Evolutionary conservation across 2,797 vertebrate species (phyloP).

Genomic region (Lagodon rhomboides): DNA sequence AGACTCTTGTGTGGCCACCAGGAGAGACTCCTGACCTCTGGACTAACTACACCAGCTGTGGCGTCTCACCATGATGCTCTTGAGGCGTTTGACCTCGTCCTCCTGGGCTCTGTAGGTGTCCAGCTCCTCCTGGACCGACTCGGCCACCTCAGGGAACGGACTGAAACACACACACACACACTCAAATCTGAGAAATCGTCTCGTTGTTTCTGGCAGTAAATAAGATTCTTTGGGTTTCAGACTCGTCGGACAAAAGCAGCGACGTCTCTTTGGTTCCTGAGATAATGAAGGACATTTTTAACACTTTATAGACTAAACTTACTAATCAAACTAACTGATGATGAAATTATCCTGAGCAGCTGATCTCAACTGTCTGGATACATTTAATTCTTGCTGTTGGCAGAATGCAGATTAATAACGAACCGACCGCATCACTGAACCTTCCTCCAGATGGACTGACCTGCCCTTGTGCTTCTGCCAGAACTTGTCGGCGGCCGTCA

Average conservation of each 20-base stretch:
- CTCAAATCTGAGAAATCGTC: background rate
- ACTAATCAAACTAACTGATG: too few relatives aligned
- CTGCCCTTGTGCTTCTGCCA: constrained; percentile 99
- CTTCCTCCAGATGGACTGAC: constrained; percentile 75
- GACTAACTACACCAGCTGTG: too few relatives aligned
- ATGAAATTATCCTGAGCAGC: too few relatives aligned
- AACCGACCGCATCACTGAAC: background rate
- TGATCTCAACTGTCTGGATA: too few relatives aligned
- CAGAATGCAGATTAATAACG: background rate
- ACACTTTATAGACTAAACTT: too few relatives aligned
- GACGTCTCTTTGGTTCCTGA: too few relatives aligned
- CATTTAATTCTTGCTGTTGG: background rate
- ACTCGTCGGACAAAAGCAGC: too few relatives aligned
- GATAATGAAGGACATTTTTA: too few relatives aligned
- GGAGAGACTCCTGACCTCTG: too few relatives aligned
- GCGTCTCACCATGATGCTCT: constrained; percentile 95
- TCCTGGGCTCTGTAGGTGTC: constrained; percentile 97
- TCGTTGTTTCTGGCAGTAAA: too few relatives aligned
- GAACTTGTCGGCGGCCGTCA: constrained; percentile 94
- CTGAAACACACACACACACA: constrained; percentile 74
- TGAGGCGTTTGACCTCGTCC: constrained; percentile 97
- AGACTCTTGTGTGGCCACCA: too few relatives aligned
- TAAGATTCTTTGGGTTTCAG: too few relatives aligned
- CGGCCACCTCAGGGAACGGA: constrained; percentile 97
- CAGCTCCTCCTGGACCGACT: constrained; percentile 96